phyloP scores from a whole-genome alignment of 2,113 vertebrate genomes.

The Halcyon malimbica region DNA sequence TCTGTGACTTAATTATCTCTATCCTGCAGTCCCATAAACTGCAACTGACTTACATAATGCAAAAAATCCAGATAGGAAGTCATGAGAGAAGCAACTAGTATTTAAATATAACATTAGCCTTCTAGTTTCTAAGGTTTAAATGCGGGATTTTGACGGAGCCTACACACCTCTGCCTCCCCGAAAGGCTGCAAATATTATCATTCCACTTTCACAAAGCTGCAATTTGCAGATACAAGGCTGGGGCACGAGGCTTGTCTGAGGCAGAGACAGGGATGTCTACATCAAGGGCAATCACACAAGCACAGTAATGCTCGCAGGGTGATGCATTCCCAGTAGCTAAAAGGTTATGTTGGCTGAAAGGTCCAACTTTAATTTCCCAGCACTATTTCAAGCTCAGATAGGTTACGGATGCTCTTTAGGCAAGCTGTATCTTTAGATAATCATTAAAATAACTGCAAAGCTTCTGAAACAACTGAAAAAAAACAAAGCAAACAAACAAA shows the following conservation, averaged over 20 bases:
- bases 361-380: neutral
- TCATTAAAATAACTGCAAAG: neutral
- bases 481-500: neutral
- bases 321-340: neutral
- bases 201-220: neutral
- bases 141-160: rapidly evolving
- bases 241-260: neutral
- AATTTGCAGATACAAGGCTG: neutral
- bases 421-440: neutral
- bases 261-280: neutral
- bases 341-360: neutral
- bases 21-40: neutral
- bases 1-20: neutral
- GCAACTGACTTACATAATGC: neutral
- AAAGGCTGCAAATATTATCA: neutral
- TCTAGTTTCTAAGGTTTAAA: rapidly evolving
- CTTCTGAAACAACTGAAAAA: neutral
- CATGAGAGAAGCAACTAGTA: neutral
- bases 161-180: rapidly evolving
- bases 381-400: neutral
- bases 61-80: neutral
- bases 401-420: neutral
- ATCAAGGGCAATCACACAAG: neutral
- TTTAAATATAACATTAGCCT: neutral
- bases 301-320: neutral